Base-by-base conservation (phyloP, 2,113 vertebrate genomes). In the Pterocles orientalis region DNA sequence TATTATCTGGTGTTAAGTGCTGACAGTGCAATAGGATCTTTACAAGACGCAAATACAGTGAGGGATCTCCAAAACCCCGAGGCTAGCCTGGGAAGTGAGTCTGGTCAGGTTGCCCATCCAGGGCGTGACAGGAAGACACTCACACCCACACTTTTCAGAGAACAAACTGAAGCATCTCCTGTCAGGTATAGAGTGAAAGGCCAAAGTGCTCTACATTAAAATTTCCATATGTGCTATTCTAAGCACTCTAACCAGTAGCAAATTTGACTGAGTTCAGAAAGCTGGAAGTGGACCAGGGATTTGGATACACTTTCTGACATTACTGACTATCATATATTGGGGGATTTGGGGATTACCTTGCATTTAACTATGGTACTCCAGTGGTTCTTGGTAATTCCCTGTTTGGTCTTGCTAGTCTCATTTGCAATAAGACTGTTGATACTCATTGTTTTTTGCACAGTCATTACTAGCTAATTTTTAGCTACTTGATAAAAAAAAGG, bases 1-100 rank as follows among this genome's bases (percentile, higher is more conserved):
- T 93, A 95, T 90, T 90, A 66, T 69, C 76, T 94, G 64, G 41
- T 78, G 64, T 83, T 97, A 95, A 96, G 93, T 94, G 93, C 90
- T 97, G 92, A 93, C 88, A 86, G 6, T 64, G 72, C 92, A 90
- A 50, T 75, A 88, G 47, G n/a, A 50, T 62, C 75, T 90, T 89
- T 78, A 73, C 79, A 81, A 88, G 82, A 90, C 73, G 91, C 69
- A 94, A 94, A 90, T 69, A 70, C 75, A 71, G 69, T 34, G 18
- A 86, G 58, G 51, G 48, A 77, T 80, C 58, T 91, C 78, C 90
- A 88, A 88, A 87, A 95, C 69, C 47, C 39, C 89, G 62, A 83
- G 41, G 43, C 34, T 56, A 31, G 19, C 62, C 78, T 33, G 45
- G 31, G 71, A 76, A 68, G 45, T 1, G 33, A 82, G 48, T 36